Evolutionary conservation across 64 coral and sea anemone genomes (phyloP).

Genomic region (Porites lutea): DNA sequence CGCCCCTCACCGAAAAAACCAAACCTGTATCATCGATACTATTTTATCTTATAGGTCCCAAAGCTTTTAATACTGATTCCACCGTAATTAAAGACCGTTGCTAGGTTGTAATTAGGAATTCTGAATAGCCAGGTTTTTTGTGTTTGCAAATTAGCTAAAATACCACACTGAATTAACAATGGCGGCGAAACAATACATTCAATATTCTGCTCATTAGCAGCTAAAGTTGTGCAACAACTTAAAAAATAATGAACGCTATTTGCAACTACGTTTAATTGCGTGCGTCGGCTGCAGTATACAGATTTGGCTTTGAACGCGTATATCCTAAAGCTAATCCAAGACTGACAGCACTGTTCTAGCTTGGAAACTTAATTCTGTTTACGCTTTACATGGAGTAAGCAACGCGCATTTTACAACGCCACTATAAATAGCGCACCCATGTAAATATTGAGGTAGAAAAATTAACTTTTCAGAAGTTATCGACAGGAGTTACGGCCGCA

Average conservation of each 20-base stretch:
- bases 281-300: background rate
- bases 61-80: background rate
- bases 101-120: slow-evolving; percentile 2
- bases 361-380: background rate
- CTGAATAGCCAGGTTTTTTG: slow-evolving; percentile 17
- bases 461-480: background rate
- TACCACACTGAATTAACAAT: background rate
- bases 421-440: background rate
- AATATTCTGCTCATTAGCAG: background rate
- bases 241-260: background rate
- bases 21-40: too few relatives aligned
- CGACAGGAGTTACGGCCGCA: background rate
- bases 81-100: background rate
- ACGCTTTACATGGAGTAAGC: background rate
- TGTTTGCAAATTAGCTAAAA: slow-evolving; percentile 32
- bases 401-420: background rate
- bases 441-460: background rate
- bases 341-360: too few relatives aligned
- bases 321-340: too few relatives aligned
- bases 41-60: too few relatives aligned
- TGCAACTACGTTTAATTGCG: background rate
- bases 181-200: background rate
- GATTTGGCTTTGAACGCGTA: too few relatives aligned
- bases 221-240: background rate
- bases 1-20: too few relatives aligned